Evolutionary conservation across 2,888 invertebrate species (phyloP).

Genomic region (Morpho deidamia): DNA sequence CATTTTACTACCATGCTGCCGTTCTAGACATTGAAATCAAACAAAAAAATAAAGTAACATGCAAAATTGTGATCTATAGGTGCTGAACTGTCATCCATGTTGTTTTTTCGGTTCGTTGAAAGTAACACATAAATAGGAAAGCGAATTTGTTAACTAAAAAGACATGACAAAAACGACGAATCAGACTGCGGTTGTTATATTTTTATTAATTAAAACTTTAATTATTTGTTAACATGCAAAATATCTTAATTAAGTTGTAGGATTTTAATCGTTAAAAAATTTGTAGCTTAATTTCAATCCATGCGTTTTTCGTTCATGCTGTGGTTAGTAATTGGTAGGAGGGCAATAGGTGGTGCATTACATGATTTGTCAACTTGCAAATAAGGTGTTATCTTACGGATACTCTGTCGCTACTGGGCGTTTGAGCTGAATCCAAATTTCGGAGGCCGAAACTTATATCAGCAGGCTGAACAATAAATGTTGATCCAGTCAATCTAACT

Average conservation of each 20-base stretch:
- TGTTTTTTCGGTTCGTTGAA: slow-evolving; percentile 7
- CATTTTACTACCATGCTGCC: slow-evolving; percentile 78
- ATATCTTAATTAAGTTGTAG: too few relatives aligned
- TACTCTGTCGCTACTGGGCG: slow-evolving; percentile 62
- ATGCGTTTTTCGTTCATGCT: slow-evolving; percentile 4
- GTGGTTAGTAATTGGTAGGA: slow-evolving; percentile 9
- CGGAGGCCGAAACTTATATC: slow-evolving; percentile 67
- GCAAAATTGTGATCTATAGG: slow-evolving; percentile 32
- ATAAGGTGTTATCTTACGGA: slow-evolving; percentile 59
- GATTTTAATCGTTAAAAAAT: too few relatives aligned
- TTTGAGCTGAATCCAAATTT: slow-evolving; percentile 64
- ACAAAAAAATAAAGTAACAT: slow-evolving; percentile 59
- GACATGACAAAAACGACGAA: background rate
- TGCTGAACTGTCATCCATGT: slow-evolving; percentile 7
- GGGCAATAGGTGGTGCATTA: slow-evolving; percentile 21
- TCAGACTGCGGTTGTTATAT: background rate
- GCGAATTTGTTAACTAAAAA: slow-evolving; percentile 3
- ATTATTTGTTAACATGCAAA: too few relatives aligned
- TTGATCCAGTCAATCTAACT: slow-evolving; percentile 11
- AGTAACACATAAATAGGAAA: background rate
- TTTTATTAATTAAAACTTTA: too few relatives aligned
- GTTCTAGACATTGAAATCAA: slow-evolving; percentile 68
- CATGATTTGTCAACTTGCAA: slow-evolving; percentile 48
- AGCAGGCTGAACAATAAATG: slow-evolving; percentile 46
- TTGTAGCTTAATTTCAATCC: too few relatives aligned